Base-by-base conservation (phyloP, 2,113 vertebrate species). In the Xiphophorus couchianus region DNA sequence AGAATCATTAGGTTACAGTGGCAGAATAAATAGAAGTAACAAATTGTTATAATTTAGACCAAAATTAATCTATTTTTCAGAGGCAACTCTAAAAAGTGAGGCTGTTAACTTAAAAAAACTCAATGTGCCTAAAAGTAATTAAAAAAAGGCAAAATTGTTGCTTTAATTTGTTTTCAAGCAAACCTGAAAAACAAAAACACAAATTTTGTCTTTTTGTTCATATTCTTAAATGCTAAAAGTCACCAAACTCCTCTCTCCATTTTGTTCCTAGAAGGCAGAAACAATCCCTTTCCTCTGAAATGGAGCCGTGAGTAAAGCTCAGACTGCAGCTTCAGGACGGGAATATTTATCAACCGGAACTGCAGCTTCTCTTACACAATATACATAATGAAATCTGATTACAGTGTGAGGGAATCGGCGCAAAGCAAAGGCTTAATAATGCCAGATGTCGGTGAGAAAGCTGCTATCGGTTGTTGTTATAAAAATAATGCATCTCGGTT, bases 301-400 rank as follows among this genome's bases (percentile, higher is more conserved):
- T 1, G 48, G 48, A 10, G n/a, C 10, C 25, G 48, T 13, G 30
- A 54, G 44, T 0, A 25, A 65, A 33, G 48, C 28, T 10, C 11
- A 58, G 14, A 51, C 3, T 28, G 51, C 42, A 17, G 22, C 33
- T 12, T 15, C 22, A 62, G 28, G 28, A 75, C 4, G 27, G 30
- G 73, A 14, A 12, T 22, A 76, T 76, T 67, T 39, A 63, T 67
- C 31, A 81, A 68, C n/a, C 31, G 30, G 61, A 48, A 69, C 62
- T 60, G 44, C 65, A 29, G 13, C 44, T 44, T 35, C 73, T 31
- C 30, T 31, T 58, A 27, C 79, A 39, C 13, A 13, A 67, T 78
- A 51, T 72, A 63, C 70, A 77, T 80, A 74, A 77, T 74, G 30
- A 62, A 5, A 81, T 68, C 35, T 3, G 5, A 81, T 70, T 78